Conservation (phyloP, 2,888 invertebrate genomes). For the Ellobium chinense region DNA sequence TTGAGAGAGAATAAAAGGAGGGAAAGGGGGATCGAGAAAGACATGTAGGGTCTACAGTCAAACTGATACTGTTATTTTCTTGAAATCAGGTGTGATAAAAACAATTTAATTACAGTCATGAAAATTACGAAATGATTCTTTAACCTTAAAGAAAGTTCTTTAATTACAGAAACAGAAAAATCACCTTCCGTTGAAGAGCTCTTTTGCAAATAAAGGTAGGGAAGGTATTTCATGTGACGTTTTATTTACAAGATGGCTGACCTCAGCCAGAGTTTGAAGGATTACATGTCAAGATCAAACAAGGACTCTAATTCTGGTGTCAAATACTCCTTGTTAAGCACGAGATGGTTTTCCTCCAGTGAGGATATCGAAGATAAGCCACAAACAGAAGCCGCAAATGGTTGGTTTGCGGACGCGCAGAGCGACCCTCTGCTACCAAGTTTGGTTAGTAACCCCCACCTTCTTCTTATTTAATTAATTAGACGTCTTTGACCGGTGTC, state of each 20-base stretch:
- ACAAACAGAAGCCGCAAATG: constrained; percentile 62
- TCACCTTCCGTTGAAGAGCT: background rate
- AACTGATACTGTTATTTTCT: too few species aligned
- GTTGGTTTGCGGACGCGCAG: constrained; percentile 77
- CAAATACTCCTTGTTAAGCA: constrained; percentile 41
- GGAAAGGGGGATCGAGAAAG: too few species aligned
- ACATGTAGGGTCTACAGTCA: too few species aligned
- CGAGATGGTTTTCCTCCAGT: constrained; percentile 50
- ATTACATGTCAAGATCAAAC: constrained; percentile 67
- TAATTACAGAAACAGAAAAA: background rate
- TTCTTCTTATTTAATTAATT: too few species aligned
- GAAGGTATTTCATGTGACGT: background rate
- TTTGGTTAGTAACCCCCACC: constrained; percentile 67
- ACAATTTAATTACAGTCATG: too few species aligned
- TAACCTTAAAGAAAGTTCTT: too few species aligned
- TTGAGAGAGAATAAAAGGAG: too few species aligned
- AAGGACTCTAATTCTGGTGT: constrained; percentile 39
- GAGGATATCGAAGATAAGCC: constrained; percentile 47
- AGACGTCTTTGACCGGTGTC: too few species aligned
- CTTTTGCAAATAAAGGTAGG: background rate
- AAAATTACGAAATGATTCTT: too few species aligned
- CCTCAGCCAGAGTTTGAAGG: constrained; percentile 66
- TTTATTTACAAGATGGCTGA: constrained; percentile 64
- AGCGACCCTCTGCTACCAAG: constrained; percentile 77
- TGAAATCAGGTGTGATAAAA: too few species aligned